Conservation (phyloP, 2,797 vertebrate species). For the Phrynocephalus guinanensis region DNA sequence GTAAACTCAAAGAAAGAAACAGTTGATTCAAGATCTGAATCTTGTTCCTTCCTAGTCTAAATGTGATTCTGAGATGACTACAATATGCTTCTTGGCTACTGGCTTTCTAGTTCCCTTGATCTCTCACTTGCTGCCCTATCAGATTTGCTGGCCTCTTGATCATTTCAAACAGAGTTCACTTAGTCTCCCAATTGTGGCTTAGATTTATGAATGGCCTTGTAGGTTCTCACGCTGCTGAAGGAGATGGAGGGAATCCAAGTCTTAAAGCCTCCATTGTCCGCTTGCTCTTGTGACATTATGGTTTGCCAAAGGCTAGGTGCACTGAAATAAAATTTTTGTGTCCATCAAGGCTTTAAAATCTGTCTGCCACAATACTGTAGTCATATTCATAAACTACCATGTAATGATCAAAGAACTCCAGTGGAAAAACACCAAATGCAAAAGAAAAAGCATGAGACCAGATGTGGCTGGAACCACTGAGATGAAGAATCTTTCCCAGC, state of each 20-base stretch:
- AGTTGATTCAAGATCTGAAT: neutral
- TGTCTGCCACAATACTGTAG: neutral
- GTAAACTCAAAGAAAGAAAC: neutral
- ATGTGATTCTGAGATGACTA: too few relatives aligned
- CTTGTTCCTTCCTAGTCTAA: too few relatives aligned
- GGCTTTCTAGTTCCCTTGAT: neutral
- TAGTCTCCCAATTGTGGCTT: neutral
- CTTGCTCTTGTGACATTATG: conserved; percentile 6
- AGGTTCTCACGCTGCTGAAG: neutral
- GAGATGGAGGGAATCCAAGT: neutral
- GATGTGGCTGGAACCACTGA: neutral
- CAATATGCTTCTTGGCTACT: too few relatives aligned
- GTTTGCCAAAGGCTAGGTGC: neutral
- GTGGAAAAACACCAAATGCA: neutral
- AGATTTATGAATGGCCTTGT: neutral
- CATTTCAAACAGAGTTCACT: neutral
- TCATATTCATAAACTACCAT: neutral
- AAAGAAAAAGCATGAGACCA: neutral
- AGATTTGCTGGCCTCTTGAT: neutral
- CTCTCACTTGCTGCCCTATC: neutral
- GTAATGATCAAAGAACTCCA: neutral
- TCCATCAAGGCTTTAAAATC: neutral
- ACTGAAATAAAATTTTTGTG: neutral
- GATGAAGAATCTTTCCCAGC: neutral
- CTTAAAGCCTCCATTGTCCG: conserved; percentile 10